Conservation (phyloP, 2,113 vertebrate genomes). For the Burhinus oedicnemus region DNA sequence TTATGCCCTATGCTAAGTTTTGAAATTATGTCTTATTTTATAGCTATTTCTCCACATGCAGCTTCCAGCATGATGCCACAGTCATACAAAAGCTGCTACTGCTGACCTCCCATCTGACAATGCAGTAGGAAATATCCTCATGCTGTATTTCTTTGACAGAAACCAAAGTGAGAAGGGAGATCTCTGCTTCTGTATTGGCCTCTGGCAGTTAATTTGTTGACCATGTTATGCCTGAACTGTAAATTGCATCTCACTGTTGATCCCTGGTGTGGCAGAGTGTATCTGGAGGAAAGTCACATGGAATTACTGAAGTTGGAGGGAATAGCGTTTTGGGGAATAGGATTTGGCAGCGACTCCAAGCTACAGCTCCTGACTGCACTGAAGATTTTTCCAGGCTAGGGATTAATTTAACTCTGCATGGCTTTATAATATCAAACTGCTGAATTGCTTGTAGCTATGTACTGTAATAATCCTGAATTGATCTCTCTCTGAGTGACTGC, state of each 20-base stretch:
- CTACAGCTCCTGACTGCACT: neutral
- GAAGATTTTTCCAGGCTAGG: neutral
- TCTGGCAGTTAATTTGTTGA: neutral
- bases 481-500: neutral
- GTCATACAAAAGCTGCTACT: neutral
- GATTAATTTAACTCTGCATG: slow-evolving; percentile 19
- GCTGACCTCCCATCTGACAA: neutral
- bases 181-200: neutral
- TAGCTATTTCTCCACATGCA: neutral
- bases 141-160: neutral
- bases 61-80: neutral
- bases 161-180: neutral
- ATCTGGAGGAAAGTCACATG: neutral
- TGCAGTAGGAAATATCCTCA: neutral
- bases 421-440: neutral
- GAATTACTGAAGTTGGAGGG: neutral
- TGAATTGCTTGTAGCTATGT: neutral
- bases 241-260: neutral
- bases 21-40: neutral
- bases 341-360: neutral
- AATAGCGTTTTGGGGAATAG: neutral
- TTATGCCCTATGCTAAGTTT: neutral
- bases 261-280: neutral
- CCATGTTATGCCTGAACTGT: neutral
- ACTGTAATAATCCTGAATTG: neutral